phyloP scores from a whole-genome alignment of 2,113 vertebrate species.

The Loxodonta africana region DNA sequence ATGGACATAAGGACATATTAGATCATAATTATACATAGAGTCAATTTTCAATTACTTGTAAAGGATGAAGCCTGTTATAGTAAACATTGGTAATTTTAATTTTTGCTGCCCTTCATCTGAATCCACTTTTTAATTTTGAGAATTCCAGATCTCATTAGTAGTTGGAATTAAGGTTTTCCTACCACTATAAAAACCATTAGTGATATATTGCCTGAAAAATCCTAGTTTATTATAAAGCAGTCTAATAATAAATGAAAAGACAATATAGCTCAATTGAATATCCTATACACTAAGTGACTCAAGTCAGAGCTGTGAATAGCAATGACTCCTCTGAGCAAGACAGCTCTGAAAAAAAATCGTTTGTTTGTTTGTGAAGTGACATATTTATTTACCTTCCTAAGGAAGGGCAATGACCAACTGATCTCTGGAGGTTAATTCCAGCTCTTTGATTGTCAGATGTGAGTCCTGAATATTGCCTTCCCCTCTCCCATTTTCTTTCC shows the following conservation, averaged over 20 bases:
- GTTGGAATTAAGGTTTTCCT: background rate
- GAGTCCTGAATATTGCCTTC: background rate
- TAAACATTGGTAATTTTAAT: background rate
- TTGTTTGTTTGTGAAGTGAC: background rate
- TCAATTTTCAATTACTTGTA: constrained; percentile 17
- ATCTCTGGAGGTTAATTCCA: background rate
- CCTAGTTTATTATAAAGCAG: background rate
- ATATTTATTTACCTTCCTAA: background rate
- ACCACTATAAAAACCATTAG: background rate
- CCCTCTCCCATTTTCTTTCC: background rate
- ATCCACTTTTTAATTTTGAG: background rate
- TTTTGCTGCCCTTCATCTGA: background rate
- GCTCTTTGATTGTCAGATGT: background rate
- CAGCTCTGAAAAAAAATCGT: background rate
- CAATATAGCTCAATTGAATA: background rate
- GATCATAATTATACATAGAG: background rate
- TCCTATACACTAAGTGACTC: background rate
- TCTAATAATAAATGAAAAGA: background rate
- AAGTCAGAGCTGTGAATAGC: background rate
- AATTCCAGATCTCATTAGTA: background rate
- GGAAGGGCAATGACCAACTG: background rate
- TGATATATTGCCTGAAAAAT: background rate
- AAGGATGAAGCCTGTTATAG: background rate
- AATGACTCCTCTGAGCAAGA: background rate
- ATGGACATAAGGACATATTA: background rate